Percentiles rank a stretch among this genome's conserved stretches.
Conservation (phyloP, 2,888 invertebrate species). For the Andrena marginata region DNA sequence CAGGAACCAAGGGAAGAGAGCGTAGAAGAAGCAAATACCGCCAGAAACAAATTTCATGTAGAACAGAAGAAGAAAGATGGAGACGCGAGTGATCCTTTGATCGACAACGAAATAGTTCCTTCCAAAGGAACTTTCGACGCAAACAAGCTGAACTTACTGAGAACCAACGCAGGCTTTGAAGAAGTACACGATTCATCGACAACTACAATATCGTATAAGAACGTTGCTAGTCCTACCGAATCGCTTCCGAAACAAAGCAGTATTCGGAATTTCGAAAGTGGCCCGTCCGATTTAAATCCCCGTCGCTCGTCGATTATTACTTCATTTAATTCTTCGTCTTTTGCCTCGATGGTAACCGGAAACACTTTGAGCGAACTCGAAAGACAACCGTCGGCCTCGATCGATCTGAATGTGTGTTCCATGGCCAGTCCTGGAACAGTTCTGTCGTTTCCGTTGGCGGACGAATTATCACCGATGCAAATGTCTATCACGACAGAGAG, state of each 20-base stretch:
- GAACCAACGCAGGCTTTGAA: neutral
- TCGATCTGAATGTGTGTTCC: neutral
- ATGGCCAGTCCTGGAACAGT: neutral
- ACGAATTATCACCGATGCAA: neutral
- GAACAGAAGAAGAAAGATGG: neutral
- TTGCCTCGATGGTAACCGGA: neutral
- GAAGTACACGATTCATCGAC: neutral
- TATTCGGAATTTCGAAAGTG: neutral
- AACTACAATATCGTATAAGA: neutral
- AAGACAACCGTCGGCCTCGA: neutral
- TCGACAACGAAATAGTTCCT: neutral
- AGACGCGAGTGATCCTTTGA: neutral
- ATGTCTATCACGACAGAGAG: neutral
- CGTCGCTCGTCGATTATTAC: neutral
- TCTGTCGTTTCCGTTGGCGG: neutral
- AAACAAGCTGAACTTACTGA: neutral
- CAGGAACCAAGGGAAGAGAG: neutral
- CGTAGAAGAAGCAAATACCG: no score
- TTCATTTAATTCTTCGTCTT: neutral
- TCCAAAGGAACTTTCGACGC: neutral
- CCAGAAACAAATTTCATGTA: accelerated
- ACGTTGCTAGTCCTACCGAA: neutral
- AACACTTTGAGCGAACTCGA: neutral
- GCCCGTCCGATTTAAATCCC: neutral
- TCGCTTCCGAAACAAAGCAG: neutral